Conservation (phyloP, 2,113 vertebrate species). For the Macrotis lagotis region DNA sequence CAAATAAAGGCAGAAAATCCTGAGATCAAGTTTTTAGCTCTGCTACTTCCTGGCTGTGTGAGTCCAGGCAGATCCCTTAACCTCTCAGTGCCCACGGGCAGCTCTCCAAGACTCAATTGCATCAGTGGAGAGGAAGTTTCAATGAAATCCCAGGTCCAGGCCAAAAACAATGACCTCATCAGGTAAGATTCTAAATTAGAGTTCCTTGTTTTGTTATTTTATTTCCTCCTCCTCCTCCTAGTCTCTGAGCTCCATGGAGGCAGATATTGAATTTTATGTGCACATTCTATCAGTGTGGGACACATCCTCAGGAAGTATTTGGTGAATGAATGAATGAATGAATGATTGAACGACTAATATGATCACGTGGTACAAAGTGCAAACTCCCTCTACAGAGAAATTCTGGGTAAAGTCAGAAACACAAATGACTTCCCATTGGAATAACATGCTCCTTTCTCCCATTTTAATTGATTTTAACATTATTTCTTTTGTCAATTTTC, state of each 20-base stretch:
- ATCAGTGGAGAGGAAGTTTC: background rate
- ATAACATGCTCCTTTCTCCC: background rate
- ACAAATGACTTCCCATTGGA: background rate
- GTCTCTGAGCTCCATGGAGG: background rate
- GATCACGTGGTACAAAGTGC: background rate
- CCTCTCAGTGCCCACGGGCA: background rate
- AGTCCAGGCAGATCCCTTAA: background rate
- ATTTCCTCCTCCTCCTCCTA: background rate
- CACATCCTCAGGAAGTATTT: background rate
- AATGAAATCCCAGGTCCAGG: background rate
- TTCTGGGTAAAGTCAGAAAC: background rate
- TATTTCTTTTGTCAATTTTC: slow-evolving; percentile 37
- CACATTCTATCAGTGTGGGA: background rate
- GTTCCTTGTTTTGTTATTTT: background rate
- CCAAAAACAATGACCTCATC: background rate
- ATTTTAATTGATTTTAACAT: background rate
- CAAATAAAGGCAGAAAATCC: background rate
- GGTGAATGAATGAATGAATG: background rate
- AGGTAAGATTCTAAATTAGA: background rate
- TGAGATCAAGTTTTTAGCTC: background rate
- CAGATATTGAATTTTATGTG: slow-evolving; percentile 29
- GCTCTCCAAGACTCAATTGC: background rate
- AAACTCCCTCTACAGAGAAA: background rate
- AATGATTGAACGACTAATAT: background rate
- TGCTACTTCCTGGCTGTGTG: background rate